Percentiles rank a stretch among this genome's conserved stretches.
phyloP scores from a whole-genome alignment of 30 jellyfish, hydroid and myxozoan genomes.

The Aurelia coerulea region DNA sequence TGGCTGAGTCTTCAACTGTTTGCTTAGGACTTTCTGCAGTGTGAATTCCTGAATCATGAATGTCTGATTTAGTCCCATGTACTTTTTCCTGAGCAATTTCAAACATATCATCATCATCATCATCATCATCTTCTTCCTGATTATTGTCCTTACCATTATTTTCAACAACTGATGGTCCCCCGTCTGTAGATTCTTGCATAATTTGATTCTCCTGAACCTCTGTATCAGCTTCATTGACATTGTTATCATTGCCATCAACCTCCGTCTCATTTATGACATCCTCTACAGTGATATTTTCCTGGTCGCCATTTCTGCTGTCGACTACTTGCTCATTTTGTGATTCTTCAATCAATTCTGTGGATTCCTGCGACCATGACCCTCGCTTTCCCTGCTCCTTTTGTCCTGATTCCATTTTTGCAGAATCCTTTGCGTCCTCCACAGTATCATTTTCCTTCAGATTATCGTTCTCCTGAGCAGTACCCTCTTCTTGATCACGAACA shows the following conservation, averaged over 20 bases:
- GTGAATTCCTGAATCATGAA: background rate
- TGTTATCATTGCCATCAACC: constrained; percentile 14
- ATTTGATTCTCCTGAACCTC: background rate
- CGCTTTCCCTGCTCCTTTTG: too few relatives aligned
- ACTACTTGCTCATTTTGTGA: too few relatives aligned
- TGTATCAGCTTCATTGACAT: constrained; percentile 13
- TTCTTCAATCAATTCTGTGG: too few relatives aligned
- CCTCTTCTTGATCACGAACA: background rate
- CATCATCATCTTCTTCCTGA: background rate
- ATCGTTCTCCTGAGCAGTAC: too few relatives aligned
- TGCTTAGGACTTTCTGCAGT: background rate
- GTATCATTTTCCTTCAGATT: too few relatives aligned
- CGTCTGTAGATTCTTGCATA: constrained; percentile 11
- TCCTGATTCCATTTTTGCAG: too few relatives aligned
- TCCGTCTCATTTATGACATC: constrained; percentile 43
- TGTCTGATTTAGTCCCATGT: background rate
- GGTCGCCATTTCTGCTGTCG: too few relatives aligned
- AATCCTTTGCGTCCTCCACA: too few relatives aligned
- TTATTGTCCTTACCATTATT: background rate
- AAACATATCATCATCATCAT: background rate
- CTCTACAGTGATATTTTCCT: constrained; percentile 13
- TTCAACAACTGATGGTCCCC: background rate
- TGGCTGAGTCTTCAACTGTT: background rate
- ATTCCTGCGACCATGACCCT: too few relatives aligned
- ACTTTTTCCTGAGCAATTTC: constrained; percentile 6